Evolutionary conservation across 2,113 vertebrate genomes (phyloP).

Genomic region (Peromyscus californicus): DNA sequence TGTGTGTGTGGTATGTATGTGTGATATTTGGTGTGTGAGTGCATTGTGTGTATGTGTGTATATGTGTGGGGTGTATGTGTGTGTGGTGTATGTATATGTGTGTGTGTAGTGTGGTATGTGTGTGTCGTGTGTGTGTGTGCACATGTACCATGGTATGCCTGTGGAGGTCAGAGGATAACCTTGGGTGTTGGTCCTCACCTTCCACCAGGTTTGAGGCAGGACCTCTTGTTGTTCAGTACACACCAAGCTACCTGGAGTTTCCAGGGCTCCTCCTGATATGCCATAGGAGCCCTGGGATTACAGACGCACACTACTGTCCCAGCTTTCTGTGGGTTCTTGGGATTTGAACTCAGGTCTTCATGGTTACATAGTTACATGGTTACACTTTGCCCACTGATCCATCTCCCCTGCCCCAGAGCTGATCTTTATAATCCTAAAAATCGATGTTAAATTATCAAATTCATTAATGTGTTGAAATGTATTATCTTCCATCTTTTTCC

Average conservation of each 20-base stretch:
- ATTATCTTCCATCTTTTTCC: not conserved
- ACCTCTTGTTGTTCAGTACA: not conserved
- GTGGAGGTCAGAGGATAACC: not conserved
- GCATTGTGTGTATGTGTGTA: not conserved
- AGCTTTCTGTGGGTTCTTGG: not conserved
- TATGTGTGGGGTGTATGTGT: not conserved
- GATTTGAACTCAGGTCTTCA: not conserved
- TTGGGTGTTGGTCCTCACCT: not conserved
- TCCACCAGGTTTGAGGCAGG: not conserved
- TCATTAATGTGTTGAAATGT: not conserved
- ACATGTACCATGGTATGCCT: not conserved
- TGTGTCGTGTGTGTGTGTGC: not conserved
- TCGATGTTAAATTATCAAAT: not conserved
- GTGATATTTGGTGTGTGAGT: not conserved
- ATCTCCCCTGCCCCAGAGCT: not conserved
- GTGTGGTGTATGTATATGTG: not conserved
- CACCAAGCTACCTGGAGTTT: not conserved
- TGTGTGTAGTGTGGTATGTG: not conserved
- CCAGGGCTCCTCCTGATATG: not conserved
- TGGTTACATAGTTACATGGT: no score
- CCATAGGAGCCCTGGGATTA: no score
- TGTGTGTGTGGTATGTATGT: no score
- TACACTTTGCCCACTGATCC: not conserved
- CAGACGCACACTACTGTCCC: no score
- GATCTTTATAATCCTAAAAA: not conserved